These are phyloP conservation scores for Phymanthus crucifer DNA, from an alignment of 92 coral and sea anemone genomes.

Conservation along the genomic window DNA sequence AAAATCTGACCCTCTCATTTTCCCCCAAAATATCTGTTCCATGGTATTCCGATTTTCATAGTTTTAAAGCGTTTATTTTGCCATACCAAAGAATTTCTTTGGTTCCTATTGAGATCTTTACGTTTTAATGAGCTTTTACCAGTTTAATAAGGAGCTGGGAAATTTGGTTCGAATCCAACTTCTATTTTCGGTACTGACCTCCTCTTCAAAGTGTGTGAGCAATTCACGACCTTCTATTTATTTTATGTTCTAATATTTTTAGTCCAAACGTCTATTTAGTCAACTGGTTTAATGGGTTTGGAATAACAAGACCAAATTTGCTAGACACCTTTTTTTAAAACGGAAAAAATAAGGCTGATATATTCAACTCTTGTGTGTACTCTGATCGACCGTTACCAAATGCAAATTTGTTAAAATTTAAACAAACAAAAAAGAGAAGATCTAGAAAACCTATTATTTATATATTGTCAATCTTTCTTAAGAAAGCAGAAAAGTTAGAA, in stretches of 20 bases:
- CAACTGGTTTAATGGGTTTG: neutral
- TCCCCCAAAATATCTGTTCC: neutral
- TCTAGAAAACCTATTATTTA: too few relatives aligned
- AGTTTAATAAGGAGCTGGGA: neutral
- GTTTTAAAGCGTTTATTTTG: neutral
- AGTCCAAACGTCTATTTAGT: neutral
- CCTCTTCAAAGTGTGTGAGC: neutral
- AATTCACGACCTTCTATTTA: neutral
- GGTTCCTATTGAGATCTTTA: neutral
- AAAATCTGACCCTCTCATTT: neutral
- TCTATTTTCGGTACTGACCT: constrained; percentile 5
- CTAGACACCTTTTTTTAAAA: neutral
- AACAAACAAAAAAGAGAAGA: constrained; percentile 8
- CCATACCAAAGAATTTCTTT: neutral
- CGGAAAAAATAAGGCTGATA: neutral
- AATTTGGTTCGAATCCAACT: neutral
- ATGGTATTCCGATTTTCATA: neutral
- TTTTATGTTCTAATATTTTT: neutral
- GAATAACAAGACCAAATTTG: neutral
- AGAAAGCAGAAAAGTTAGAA: neutral
- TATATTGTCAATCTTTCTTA: neutral
- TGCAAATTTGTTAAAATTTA: constrained; percentile 22
- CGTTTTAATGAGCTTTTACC: neutral
- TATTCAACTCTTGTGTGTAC: neutral
- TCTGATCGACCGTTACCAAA: constrained; percentile 13